Evolutionary conservation across 2,113 vertebrate species (phyloP).

Genomic region (Seriola rivoliana): DNA sequence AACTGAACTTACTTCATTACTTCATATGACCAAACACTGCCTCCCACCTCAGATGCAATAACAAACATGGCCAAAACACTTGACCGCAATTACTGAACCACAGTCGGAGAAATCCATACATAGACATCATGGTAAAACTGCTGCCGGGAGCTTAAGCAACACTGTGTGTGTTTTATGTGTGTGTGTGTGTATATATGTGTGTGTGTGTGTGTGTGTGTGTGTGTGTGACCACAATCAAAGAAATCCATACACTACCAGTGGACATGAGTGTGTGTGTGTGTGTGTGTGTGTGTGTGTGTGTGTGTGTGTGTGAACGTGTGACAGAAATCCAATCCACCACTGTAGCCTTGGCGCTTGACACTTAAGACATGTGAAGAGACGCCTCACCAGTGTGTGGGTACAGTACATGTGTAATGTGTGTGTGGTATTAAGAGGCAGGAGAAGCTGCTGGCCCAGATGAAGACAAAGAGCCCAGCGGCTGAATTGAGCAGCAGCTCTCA

Average conservation of each 20-base stretch:
- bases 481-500: slow-evolving; percentile 72
- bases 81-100: slow-evolving; percentile 67
- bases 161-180: neutral
- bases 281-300: too few species aligned
- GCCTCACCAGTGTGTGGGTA: slow-evolving; percentile 30
- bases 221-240: slow-evolving; percentile 35
- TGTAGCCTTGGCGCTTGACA: slow-evolving; percentile 19
- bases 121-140: slow-evolving; percentile 38
- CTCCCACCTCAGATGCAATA: slow-evolving; percentile 68
- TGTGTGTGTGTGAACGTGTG: slow-evolving; percentile 27
- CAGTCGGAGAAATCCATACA: slow-evolving; percentile 54
- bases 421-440: slow-evolving; percentile 58
- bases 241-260: slow-evolving; percentile 39
- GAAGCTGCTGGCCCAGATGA: slow-evolving; percentile 58
- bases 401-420: slow-evolving; percentile 10
- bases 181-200: neutral
- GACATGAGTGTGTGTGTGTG: too few species aligned
- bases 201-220: neutral
- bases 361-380: slow-evolving; percentile 44
- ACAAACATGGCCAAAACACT: slow-evolving; percentile 71
- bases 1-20: slow-evolving; percentile 65
- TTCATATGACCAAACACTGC: slow-evolving; percentile 60
- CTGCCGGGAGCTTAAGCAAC: slow-evolving; percentile 39
- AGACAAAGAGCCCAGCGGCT: slow-evolving; percentile 68
- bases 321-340: slow-evolving; percentile 28